phyloP scores from a whole-genome alignment of 2,888 invertebrate genomes.

The Cephus rjabovi region DNA sequence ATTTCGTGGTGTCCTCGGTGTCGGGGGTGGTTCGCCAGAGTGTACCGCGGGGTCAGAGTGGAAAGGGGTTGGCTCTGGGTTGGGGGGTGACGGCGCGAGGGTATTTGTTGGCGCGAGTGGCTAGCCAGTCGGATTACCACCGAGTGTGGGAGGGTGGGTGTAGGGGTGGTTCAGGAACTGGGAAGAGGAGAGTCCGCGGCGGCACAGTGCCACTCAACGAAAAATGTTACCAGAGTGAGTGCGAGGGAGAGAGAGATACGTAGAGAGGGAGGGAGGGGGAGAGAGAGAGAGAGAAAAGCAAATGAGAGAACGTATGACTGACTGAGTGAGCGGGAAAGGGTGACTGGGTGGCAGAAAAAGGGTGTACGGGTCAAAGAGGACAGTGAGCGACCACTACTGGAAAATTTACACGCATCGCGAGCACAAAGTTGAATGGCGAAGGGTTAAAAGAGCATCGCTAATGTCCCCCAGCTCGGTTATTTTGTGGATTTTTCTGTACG shows the following conservation, averaged over 20 bases:
- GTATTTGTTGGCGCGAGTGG: conserved; percentile 66
- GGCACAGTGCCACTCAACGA: conserved; percentile 60
- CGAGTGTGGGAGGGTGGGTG: conserved; percentile 46
- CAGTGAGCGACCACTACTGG: conserved; percentile 59
- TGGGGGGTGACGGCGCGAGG: conserved; percentile 56
- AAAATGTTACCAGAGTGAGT: conserved; percentile 57
- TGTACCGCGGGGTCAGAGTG: conserved; percentile 51
- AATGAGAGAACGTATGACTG: conserved; percentile 1
- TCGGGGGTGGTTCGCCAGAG: conserved; percentile 65
- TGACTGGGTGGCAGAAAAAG: not conserved
- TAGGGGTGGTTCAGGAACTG: conserved; percentile 17
- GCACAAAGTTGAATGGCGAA: conserved; percentile 57
- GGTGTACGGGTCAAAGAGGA: conserved; percentile 4
- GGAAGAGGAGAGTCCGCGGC: conserved; percentile 26
- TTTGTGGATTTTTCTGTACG: conserved; percentile 67
- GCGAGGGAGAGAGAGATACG: conserved; percentile 26
- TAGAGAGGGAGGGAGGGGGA: conserved; percentile 24
- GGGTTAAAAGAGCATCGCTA: conserved; percentile 67
- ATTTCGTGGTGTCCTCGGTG: conserved; percentile 63
- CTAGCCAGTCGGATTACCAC: conserved; percentile 67
- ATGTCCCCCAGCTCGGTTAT: conserved; percentile 65
- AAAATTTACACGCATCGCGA: conserved; percentile 66
- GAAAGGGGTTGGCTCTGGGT: conserved; percentile 39
- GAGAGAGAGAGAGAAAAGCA: conserved; percentile 25
- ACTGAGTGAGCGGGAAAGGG: conserved; percentile 30